Evolutionary conservation across 2,797 vertebrate species (phyloP).

Genomic region (Taenioides sp.): DNA sequence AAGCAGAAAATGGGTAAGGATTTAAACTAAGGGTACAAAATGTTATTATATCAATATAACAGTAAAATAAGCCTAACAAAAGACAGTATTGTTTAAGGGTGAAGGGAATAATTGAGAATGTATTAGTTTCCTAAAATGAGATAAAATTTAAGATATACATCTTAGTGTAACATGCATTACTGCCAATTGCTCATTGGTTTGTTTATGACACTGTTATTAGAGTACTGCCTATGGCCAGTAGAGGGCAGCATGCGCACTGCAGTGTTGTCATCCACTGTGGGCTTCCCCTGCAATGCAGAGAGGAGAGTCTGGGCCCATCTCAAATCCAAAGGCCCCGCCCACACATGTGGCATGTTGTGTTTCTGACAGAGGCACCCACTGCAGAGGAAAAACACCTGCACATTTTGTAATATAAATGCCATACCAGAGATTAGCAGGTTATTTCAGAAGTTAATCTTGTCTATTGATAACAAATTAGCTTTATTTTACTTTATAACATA

Average conservation of each 20-base stretch:
- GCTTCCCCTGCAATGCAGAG: conserved; percentile 81
- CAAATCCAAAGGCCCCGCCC: conserved; percentile 51
- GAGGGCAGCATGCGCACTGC: conserved; percentile 68
- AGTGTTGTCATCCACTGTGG: conserved; percentile 27
- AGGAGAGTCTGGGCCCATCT: conserved; percentile 33
- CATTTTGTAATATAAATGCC: background rate
- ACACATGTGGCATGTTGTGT: conserved; percentile 42
- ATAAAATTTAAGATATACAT: background rate
- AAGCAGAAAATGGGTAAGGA: background rate
- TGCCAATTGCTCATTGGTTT: background rate
- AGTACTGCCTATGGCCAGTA: conserved; percentile 56
- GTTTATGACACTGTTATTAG: background rate
- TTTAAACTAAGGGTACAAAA: background rate
- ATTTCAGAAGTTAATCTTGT: background rate
- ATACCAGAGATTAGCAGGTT: background rate
- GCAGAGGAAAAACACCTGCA: conserved; percentile 17
- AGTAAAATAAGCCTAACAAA: background rate
- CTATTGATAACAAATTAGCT: background rate
- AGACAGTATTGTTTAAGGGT: background rate
- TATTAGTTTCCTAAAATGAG: background rate
- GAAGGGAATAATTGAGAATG: background rate
- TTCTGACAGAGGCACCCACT: conserved; percentile 28
- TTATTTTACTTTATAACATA: background rate
- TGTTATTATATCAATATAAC: background rate
- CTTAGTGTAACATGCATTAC: background rate